Base-by-base conservation (phyloP, 1,140 invertebrate genomes). In the Drosophila aff. region DNA sequence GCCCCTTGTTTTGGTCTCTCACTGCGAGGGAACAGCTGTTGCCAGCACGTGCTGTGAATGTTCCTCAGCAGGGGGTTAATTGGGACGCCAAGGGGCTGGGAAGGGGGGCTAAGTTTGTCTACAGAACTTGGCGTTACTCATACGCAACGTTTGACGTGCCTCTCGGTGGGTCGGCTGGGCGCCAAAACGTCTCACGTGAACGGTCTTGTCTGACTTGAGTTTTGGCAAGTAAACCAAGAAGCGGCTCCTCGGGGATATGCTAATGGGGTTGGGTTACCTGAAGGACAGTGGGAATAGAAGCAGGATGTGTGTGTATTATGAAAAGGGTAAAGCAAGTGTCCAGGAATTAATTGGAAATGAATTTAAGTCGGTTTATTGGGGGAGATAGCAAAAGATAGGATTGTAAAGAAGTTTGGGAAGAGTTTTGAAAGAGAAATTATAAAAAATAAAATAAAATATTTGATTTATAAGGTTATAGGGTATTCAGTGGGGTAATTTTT, bases 131-230 rank as follows among this genome's bases (percentile, higher is more conserved):
- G 46, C 81, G 53, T 89, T 86, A 78, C 84, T 77, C 84, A 89
- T 89, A 86, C 82, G 82, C 80, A 72, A 28, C 52, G 80, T 82
- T 67, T 60, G 68, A 85, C 82, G 66, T 79, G 73, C 21, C 58
- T 58, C 50, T 72, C 43, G 77, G 38, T 47, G 62, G 61, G 28
- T 40, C 65, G 44, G 23, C 6, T 49, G 72, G 73, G 46, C 53
- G 46, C 40, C 55, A 21, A 57, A 64, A 47, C 44, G 67, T 68
- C 67, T 71, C 67, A 71, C 62, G 44, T 79, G 77, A 60, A 40
- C 28, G 26, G 16, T 18, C 36, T 26, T 52, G 46, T 73, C 43
- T 79, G 60, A 64, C 41, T 73, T 49, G 53, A 52, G 49, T 21
- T 46, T 31, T 31, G 57, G 41, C 53, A 50, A 78, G 38, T 43